Percentiles rank a stretch among this genome's conserved stretches.
These are phyloP conservation scores for Rhopalosiphum maidis DNA, from an alignment of 1,140 invertebrate species.

Conservation along the genomic window DNA sequence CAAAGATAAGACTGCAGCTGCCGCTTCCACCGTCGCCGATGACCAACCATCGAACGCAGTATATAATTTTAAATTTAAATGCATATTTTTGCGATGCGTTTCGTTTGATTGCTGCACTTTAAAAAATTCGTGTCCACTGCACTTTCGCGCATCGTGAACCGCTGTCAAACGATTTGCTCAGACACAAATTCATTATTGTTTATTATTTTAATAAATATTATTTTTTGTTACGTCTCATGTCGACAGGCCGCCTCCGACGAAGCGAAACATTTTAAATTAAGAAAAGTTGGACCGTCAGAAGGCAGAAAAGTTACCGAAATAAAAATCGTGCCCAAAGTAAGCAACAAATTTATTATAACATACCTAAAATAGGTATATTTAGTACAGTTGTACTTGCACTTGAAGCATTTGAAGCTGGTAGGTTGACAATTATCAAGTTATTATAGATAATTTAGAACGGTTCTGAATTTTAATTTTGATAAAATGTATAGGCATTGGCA, in stretches of 20 bases:
- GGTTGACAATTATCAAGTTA: not conserved
- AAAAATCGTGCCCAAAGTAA: constrained; percentile 52
- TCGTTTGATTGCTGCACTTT: not conserved
- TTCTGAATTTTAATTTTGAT: not conserved
- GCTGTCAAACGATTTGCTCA: not conserved
- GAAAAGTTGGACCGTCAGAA: constrained; percentile 43
- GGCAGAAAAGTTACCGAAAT: constrained; percentile 53
- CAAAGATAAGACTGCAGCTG: constrained; percentile 62
- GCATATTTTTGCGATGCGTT: not conserved
- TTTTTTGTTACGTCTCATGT: not conserved
- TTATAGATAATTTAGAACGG: not conserved
- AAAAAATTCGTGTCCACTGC: not conserved
- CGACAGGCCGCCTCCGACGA: constrained; percentile 29
- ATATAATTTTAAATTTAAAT: constrained; percentile 13
- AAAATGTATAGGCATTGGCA: not conserved
- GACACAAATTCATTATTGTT: not conserved
- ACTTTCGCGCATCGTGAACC: not conserved
- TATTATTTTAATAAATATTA: not conserved
- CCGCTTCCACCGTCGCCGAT: not conserved
- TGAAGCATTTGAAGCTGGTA: not conserved
- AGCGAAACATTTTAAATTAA: constrained; percentile 45
- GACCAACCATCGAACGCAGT: constrained; percentile 31
- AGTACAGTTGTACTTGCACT: not conserved
- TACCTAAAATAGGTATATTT: not conserved
- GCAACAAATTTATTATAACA: not conserved